A percentile compares a stretch with the other conserved stretches of the same genome.
phyloP scores from a whole-genome alignment of 2,797 vertebrate species.

The Mergus octosetaceus region DNA sequence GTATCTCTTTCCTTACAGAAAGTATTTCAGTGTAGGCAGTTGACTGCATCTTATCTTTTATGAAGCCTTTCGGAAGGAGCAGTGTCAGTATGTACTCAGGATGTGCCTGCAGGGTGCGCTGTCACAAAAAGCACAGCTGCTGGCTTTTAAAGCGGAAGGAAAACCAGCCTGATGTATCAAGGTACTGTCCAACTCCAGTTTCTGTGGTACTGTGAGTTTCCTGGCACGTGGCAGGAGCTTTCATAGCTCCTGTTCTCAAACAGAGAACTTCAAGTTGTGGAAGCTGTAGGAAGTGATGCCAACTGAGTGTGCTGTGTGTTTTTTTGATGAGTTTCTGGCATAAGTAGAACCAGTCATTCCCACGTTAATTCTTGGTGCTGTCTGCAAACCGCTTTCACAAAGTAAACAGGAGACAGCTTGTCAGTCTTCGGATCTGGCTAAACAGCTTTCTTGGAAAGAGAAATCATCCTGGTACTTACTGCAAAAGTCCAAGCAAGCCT shows the following conservation, averaged over 20 bases:
- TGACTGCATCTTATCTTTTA: accelerated
- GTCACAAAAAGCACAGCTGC: neutral
- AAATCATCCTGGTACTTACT: neutral
- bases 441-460: neutral
- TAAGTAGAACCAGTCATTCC: neutral
- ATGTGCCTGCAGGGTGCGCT: accelerated
- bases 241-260: neutral
- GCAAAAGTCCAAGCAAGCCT: neutral
- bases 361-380: neutral
- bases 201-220: neutral
- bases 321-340: neutral
- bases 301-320: neutral
- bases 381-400: neutral
- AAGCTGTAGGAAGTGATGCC: neutral
- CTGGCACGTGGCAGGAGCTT: neutral
- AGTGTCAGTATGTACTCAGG: accelerated
- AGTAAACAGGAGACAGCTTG: neutral
- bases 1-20: neutral
- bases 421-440: neutral
- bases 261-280: neutral
- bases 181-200: neutral
- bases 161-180: accelerated
- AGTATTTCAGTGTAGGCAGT: neutral
- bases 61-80: neutral
- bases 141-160: neutral